Evolutionary conservation across 1,140 invertebrate species (phyloP).

Genomic region (Neodiprion lecontei): DNA sequence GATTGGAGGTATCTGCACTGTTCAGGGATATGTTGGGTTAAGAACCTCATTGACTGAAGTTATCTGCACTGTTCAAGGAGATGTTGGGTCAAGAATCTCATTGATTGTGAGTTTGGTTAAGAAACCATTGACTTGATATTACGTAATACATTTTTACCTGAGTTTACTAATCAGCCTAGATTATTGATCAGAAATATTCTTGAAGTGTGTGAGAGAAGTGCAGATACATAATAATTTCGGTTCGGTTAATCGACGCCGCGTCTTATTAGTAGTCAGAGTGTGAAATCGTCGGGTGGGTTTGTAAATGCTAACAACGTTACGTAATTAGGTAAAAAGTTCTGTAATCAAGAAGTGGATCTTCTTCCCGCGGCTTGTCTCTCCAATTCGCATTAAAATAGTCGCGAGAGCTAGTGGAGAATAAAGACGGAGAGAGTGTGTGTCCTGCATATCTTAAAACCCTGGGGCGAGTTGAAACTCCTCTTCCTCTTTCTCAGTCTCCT

Average conservation of each 20-base stretch:
- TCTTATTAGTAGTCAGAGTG: slow-evolving; percentile 46
- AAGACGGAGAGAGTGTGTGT: neutral
- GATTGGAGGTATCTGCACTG: no score
- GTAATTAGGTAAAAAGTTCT: slow-evolving; percentile 55
- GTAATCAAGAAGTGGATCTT: slow-evolving; percentile 50
- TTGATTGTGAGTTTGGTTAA: no score
- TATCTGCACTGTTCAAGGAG: no score
- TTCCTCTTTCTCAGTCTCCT: slow-evolving; percentile 4
- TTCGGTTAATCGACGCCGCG: neutral
- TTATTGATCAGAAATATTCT: no score
- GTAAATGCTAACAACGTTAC: slow-evolving; percentile 55
- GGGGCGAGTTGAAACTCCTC: neutral
- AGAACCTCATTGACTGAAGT: no score
- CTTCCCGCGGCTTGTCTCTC: neutral
- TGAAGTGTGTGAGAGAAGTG: neutral
- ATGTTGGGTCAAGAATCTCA: no score
- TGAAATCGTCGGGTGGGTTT: slow-evolving; percentile 40
- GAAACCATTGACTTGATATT: no score
- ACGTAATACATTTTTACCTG: no score
- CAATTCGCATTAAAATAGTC: slow-evolving; percentile 7
- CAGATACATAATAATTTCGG: neutral
- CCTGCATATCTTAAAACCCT: slow-evolving; percentile 7
- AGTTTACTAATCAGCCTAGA: no score
- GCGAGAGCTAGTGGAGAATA: neutral
- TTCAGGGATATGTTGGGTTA: no score